These are phyloP conservation scores for Sialis fuliginosa DNA, from an alignment of 2,888 invertebrate species.

Conservation along the genomic window DNA sequence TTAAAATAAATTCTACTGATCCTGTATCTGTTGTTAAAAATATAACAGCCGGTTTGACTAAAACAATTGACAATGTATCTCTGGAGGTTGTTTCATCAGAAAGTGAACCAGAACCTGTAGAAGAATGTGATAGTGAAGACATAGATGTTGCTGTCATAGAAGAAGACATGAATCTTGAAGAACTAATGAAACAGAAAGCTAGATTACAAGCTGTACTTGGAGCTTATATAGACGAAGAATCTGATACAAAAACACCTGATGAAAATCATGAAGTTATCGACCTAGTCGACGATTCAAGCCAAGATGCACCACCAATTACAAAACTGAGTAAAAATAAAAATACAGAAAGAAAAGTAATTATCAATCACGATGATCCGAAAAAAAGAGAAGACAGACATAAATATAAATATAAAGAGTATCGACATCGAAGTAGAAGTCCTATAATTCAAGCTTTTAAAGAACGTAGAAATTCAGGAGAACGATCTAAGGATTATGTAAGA, in stretches of 20 bases:
- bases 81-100: constrained; percentile 50
- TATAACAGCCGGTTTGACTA: constrained; percentile 26
- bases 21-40: constrained; percentile 29
- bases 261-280: constrained; percentile 36
- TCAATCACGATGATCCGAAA: constrained; percentile 17
- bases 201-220: constrained; percentile 59
- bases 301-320: background rate
- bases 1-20: constrained; percentile 11
- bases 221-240: constrained; percentile 52
- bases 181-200: constrained; percentile 79
- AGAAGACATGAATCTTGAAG: constrained; percentile 74
- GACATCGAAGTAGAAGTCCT: constrained; percentile 16
- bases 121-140: constrained; percentile 52
- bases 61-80: constrained; percentile 22
- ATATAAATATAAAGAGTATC: constrained; percentile 13
- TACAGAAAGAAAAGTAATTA: constrained; percentile 25
- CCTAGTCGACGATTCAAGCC: constrained; percentile 28
- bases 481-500: constrained; percentile 23
- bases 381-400: constrained; percentile 7
- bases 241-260: constrained; percentile 15
- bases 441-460: constrained; percentile 17
- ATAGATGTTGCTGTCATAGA: constrained; percentile 54
- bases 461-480: background rate
- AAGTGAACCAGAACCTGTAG: constrained; percentile 40
- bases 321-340: constrained; percentile 21